These are phyloP conservation scores for Aphidoletes aphidimyza DNA, from an alignment of 2,888 invertebrate species.

Conservation along the genomic window DNA sequence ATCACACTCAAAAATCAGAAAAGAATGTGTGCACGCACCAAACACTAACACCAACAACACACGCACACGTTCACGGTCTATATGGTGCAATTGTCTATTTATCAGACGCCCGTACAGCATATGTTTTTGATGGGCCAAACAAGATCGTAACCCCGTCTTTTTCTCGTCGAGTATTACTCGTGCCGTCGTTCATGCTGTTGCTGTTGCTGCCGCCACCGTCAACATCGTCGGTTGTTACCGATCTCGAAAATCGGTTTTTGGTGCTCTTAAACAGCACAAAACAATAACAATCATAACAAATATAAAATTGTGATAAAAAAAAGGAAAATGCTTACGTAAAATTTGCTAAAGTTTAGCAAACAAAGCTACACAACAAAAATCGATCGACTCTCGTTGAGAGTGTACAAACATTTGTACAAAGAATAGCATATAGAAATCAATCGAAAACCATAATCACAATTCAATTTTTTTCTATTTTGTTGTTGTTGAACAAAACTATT, in stretches of 20 bases:
- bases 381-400: not conserved
- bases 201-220: not conserved
- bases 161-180: not conserved
- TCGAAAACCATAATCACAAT: too few relatives aligned
- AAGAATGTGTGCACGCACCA: not conserved
- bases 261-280: conserved; percentile 22
- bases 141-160: conserved; percentile 50
- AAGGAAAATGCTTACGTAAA: conserved; percentile 31
- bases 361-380: too few relatives aligned
- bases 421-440: not conserved
- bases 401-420: not conserved
- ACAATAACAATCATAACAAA: conserved; percentile 12
- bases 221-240: not conserved
- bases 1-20: not conserved
- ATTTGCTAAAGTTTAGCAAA: not conserved
- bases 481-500: too few relatives aligned
- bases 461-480: too few relatives aligned
- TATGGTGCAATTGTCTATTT: conserved; percentile 47
- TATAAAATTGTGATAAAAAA: too few relatives aligned
- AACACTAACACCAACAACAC: too few relatives aligned
- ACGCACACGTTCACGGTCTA: not conserved
- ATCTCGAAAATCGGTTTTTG: not conserved
- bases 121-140: conserved; percentile 52
- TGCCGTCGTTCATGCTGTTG: not conserved
- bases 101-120: conserved; percentile 42